These are phyloP conservation scores for Leptestheria dahalacensis DNA, from an alignment of 1,140 invertebrate species.

Conservation along the genomic window DNA sequence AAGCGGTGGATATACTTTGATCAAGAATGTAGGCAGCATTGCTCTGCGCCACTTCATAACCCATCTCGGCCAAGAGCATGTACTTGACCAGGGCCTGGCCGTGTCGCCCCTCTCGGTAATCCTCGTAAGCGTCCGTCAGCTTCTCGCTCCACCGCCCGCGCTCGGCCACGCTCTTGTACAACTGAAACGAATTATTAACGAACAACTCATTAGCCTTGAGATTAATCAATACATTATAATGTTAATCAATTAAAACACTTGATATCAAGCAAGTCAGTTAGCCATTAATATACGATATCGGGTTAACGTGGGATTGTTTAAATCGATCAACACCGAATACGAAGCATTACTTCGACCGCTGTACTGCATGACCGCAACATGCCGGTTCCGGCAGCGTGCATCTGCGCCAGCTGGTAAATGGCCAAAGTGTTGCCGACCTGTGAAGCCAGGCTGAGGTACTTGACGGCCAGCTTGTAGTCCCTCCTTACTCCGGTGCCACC, in stretches of 20 bases:
- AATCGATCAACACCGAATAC: too few relatives aligned
- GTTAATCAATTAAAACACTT: too few relatives aligned
- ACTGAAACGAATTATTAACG: slow-evolving; percentile 36
- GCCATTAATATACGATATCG: slow-evolving; percentile 6
- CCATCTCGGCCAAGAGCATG: slow-evolving; percentile 79
- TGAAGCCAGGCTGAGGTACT: slow-evolving; percentile 92
- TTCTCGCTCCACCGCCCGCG: slow-evolving; percentile 84
- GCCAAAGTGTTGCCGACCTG: slow-evolving; percentile 94
- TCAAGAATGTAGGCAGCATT: slow-evolving; percentile 94
- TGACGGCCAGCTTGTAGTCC: slow-evolving; percentile 89
- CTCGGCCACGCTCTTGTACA: slow-evolving; percentile 95
- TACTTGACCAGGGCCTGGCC: slow-evolving; percentile 82
- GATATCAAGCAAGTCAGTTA: too few relatives aligned
- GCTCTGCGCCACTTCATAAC: slow-evolving; percentile 95
- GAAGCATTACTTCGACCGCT: slow-evolving; percentile 62
- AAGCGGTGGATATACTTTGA: slow-evolving; percentile 33
- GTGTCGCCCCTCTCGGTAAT: slow-evolving; percentile 63
- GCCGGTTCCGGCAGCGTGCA: slow-evolving; percentile 97
- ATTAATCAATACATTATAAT: too few relatives aligned
- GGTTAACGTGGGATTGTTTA: too few relatives aligned
- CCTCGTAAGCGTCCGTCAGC: slow-evolving; percentile 76
- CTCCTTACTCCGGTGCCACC: slow-evolving; percentile 76
- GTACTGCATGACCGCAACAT: slow-evolving; percentile 79
- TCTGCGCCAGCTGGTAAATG: slow-evolving; percentile 90
- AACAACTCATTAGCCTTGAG: too few relatives aligned